phyloP scores from a whole-genome alignment of 2,797 vertebrate species.

The Corythornis leucogaster region DNA sequence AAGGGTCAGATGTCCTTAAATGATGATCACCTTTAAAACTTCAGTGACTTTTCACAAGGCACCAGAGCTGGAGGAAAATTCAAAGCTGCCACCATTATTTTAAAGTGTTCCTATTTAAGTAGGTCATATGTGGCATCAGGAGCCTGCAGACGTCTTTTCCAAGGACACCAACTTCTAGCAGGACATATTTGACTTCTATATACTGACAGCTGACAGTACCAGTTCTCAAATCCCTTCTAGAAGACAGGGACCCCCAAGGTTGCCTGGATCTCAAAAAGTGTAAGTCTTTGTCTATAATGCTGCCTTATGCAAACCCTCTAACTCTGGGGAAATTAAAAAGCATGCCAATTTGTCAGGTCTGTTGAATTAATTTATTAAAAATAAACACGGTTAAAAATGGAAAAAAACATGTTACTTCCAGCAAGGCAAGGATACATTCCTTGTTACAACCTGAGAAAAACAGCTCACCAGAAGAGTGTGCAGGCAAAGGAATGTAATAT shows the following conservation, averaged over 20 bases:
- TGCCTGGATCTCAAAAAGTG: background rate
- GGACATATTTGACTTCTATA: background rate
- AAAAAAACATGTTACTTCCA: background rate
- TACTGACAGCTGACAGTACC: background rate
- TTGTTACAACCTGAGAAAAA: background rate
- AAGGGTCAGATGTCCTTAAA: background rate
- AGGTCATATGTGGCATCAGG: background rate
- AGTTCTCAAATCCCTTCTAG: background rate
- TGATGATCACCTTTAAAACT: background rate
- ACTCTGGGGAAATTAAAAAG: slow-evolving; percentile 2
- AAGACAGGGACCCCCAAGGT: background rate
- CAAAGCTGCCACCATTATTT: background rate
- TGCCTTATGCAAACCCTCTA: background rate
- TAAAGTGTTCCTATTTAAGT: background rate
- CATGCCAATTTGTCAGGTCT: background rate
- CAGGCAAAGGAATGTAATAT: background rate
- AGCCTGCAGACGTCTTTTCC: background rate
- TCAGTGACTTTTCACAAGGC: background rate
- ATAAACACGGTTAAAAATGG: slow-evolving; percentile 4
- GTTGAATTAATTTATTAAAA: slow-evolving; percentile 34
- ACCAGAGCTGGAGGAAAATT: background rate
- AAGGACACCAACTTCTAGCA: background rate
- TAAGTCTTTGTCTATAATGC: background rate
- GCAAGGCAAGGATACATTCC: background rate
- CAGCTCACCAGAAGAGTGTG: background rate